Evolutionary conservation across 2,888 invertebrate genomes (phyloP), one percentile per base, ranked within the genome.

Genomic region (Caenorhabditis afra): DNA sequence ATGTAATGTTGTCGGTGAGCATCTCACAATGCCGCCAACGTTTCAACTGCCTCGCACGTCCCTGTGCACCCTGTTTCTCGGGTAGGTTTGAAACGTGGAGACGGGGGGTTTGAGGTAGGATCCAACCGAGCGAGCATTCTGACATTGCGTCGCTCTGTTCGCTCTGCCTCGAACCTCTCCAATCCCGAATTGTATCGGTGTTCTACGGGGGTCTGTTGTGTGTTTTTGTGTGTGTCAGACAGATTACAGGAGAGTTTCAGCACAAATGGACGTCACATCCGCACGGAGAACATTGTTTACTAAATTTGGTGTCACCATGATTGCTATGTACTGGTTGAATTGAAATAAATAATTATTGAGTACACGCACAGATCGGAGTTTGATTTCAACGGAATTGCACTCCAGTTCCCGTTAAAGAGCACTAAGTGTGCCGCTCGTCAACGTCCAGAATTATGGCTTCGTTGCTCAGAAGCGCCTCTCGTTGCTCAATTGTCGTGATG

Each of bases 1-100:
- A 67, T 79, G 52, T 23, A 79, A 81, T 81, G 79, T 71, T 81
- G 81, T 76, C 50, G 75, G 75, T 65, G 41, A 23, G 29, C 7
- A n/a, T 11, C 23, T 23, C 18, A 10, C 22, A 35, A 11, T n/a
- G 59, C 67, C 70, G 3, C 62, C 71, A 68, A 49, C 79, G 59
- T 81, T 81, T 20, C 57, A 49, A 59, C 70, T 79, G 16, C 23
- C 78, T 81, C 81, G 70, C 52, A 74, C 55, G 66, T 64, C 64
- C 50, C 22, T 12, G 8, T 45, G 59, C n/a, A 39, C 23, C 18
- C 39, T 29, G 22, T 12, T 8, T 18, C 3, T 23, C 22, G 22
- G 58, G 39, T 39, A 39, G 1, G 57, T 39, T 29, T 3, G 11
- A 5, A 22, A 12, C 8, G 11, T 11, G 14, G 11, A 18, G 37